Conservation (phyloP, 2,888 invertebrate genomes). For the Caradrina kadenii region DNA sequence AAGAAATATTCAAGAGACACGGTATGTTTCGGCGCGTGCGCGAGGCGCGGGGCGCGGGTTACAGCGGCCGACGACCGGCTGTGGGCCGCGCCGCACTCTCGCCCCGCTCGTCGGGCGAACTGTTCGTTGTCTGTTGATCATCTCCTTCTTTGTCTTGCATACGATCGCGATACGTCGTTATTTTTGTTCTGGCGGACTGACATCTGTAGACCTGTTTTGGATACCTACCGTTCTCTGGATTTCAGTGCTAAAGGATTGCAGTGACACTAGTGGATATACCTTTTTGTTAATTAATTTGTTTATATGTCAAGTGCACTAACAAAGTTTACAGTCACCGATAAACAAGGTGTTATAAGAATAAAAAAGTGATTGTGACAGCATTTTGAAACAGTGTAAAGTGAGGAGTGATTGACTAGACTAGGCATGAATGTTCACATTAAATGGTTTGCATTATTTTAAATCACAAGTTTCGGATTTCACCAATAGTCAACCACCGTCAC, state of each 20-base stretch:
- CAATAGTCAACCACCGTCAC: constrained; percentile 85
- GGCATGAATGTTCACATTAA: constrained; percentile 53
- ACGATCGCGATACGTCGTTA: constrained; percentile 79
- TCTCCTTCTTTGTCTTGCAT: constrained; percentile 80
- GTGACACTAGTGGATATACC: constrained; percentile 80
- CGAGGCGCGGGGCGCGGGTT: constrained; percentile 74
- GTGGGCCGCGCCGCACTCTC: constrained; percentile 80
- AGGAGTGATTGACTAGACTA: constrained; percentile 29
- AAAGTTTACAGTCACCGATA: constrained; percentile 52
- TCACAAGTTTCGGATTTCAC: constrained; percentile 47
- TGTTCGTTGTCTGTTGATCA: constrained; percentile 66
- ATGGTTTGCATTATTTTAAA: constrained; percentile 44
- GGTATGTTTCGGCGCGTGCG: constrained; percentile 81
- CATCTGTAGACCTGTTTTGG: constrained; percentile 65
- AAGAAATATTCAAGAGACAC: constrained; percentile 80
- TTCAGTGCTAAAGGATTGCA: constrained; percentile 89
- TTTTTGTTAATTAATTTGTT: constrained; percentile 42
- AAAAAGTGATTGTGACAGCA: constrained; percentile 28
- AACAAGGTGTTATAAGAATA: constrained; percentile 43
- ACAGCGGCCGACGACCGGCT: constrained; percentile 75
- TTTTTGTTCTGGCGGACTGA: constrained; percentile 78
- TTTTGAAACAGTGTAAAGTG: constrained; percentile 31
- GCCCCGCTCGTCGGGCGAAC: constrained; percentile 79
- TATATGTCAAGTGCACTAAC: constrained; percentile 52
- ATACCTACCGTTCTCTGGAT: constrained; percentile 79